Conservation (phyloP, 2,797 vertebrate genomes). For the Anomalospiza imberbis region DNA sequence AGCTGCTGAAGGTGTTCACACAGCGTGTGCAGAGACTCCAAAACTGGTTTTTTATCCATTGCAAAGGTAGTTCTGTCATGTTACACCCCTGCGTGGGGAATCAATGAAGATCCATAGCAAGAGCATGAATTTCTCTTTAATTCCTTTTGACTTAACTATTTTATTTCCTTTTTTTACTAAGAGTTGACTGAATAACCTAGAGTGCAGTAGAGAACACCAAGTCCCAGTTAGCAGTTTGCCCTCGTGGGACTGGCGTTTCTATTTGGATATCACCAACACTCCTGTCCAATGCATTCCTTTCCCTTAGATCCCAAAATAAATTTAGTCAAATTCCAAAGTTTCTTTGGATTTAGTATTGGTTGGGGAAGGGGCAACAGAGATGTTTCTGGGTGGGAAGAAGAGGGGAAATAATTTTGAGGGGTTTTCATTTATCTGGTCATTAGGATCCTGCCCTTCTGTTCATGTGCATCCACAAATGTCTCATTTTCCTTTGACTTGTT, state of each 20-base stretch:
- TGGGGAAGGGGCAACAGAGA: neutral
- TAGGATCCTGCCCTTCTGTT: neutral
- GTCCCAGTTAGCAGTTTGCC: neutral
- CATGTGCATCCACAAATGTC: neutral
- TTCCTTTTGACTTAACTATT: neutral
- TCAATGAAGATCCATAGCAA: neutral
- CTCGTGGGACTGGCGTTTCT: neutral
- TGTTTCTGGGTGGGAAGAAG: neutral
- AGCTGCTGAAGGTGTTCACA: neutral
- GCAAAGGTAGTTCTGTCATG: neutral
- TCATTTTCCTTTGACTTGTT: constrained; percentile 17
- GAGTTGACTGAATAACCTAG: neutral
- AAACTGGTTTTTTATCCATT: neutral
- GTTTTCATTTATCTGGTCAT: neutral
- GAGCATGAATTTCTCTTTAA: constrained; percentile 5
- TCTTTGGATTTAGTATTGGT: neutral
- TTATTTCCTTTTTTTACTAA: neutral
- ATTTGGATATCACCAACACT: neutral
- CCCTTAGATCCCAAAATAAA: constrained; percentile 25
- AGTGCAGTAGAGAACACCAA: neutral
- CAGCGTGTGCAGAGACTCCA: neutral
- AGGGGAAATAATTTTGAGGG: neutral
- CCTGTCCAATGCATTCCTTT: constrained; percentile 7
- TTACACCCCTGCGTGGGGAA: neutral
- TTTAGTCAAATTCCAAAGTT: neutral